Conservation (phyloP, 2,888 invertebrate genomes). For the Eucriotettix oculatus region DNA sequence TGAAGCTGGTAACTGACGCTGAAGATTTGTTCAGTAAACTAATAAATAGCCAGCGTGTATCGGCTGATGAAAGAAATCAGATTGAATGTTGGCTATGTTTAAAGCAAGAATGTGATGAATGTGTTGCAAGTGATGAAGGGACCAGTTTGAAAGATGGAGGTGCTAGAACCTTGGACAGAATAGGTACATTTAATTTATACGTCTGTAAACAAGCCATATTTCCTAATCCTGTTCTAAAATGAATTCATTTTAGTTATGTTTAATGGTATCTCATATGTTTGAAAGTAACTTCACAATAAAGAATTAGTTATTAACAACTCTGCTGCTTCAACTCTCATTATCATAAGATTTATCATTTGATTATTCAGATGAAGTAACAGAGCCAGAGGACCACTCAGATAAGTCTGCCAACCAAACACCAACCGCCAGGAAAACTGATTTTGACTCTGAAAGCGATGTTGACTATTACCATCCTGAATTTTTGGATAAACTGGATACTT, state of each 20-base stretch:
- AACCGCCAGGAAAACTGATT: conserved; percentile 21
- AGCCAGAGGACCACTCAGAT: conserved; percentile 25
- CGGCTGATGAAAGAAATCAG: conserved; percentile 56
- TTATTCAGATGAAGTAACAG: conserved; percentile 29
- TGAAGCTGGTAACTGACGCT: conserved; percentile 67
- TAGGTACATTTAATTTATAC: conserved; percentile 16
- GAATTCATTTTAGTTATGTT: neutral
- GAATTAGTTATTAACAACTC: neutral
- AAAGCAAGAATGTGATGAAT: conserved; percentile 77
- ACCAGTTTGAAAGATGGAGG: conserved; percentile 31
- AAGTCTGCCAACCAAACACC: conserved; percentile 21
- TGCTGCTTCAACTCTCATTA: neutral
- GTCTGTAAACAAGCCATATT: neutral
- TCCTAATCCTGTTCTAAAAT: neutral
- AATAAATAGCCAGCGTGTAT: conserved; percentile 48
- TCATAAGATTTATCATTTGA: neutral
- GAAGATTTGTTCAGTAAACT: conserved; percentile 68
- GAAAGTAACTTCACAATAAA: neutral
- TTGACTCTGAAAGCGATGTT: conserved; percentile 17
- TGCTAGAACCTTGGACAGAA: conserved; percentile 33
- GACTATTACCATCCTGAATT: conserved; percentile 43
- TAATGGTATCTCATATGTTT: neutral
- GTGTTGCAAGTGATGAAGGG: conserved; percentile 40
- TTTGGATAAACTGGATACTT: conserved; percentile 50
- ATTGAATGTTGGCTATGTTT: conserved; percentile 68